phyloP scores from a whole-genome alignment of 2,113 vertebrate genomes.

The Meleagris gallopavo region DNA sequence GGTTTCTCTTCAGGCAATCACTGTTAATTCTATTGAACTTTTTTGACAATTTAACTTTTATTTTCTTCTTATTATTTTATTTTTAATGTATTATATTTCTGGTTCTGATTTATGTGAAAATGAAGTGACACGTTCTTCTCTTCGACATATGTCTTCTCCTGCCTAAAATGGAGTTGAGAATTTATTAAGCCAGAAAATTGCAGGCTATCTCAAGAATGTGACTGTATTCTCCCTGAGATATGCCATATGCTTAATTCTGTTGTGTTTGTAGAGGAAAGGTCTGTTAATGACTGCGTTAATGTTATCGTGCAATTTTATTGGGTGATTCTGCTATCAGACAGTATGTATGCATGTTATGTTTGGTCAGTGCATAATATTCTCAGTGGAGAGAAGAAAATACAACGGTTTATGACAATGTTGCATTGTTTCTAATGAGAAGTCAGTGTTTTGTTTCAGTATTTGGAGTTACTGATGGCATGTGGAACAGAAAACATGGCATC shows the following conservation, averaged over 20 bases:
- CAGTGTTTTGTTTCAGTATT: not conserved
- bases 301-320: constrained; percentile 11
- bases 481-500: not conserved
- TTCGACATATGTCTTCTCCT: not conserved
- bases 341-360: not conserved
- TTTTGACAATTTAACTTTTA: not conserved
- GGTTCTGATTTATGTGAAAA: not conserved
- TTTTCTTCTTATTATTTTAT: not conserved
- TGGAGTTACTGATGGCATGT: not conserved
- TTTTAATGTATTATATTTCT: not conserved
- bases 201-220: constrained; percentile 51
- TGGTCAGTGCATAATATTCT: not conserved
- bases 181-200: constrained; percentile 58
- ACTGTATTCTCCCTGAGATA: constrained; percentile 23
- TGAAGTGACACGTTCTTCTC: not conserved
- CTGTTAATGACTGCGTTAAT: not conserved
- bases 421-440: not conserved
- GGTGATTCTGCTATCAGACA: not conserved
- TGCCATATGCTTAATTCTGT: constrained; percentile 11
- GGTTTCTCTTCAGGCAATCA: not conserved
- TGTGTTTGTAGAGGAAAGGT: constrained; percentile 8
- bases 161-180: constrained; percentile 16
- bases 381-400: not conserved
- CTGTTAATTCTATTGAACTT: not conserved
- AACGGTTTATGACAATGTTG: not conserved